Evolutionary conservation across 1,140 invertebrate species (phyloP), one percentile per base, ranked within the genome.

Genomic region (Phthorimaea operculella): DNA sequence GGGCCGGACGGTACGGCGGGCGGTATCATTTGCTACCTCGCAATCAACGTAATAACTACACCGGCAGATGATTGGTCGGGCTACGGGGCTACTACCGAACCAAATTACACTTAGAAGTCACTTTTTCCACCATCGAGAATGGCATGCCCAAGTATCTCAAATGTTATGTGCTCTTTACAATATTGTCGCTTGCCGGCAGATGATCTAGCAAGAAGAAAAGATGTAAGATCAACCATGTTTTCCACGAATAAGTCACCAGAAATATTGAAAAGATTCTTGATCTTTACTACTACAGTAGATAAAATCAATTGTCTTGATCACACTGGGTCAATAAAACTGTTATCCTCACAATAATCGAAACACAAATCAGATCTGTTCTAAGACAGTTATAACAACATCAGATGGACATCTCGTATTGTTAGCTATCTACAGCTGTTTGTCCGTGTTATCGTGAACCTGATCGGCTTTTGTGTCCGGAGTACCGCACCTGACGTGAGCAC

Each of bases 21-120:
- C 52, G 50, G 62, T 68, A 71, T 73, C 66, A 73, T 69, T 71
- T 64, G 71, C 68, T 64, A 69, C 68, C 70, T 52, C 53, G 62
- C 67, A 72, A 72, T 72, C 66, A 66, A 45, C 55, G 61, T 74
- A 72, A 72, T 72, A 55, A 59, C 57, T 58, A 50, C 45, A 57
- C 47, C 34, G 39, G 49, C 28, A 11, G 48, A 56, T 55, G 50
- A 56, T n/a, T 45, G 44, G 44, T 4, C 44, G 44, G 6, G 16
- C 44, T 9, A 5, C 36, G n/a, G 36, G 36, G 17, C 42, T 63
- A 62, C 57, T 51, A 59, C 9, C 15, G 17, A 2, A 39, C 36
- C n/a, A n/a, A 10, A 12, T 39, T 3, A 5, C 36, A 39, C n/a
- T 39, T 39, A 12, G 4, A 39, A 39, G 36, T 39, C 36, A 39